phyloP scores from a whole-genome alignment of 2,797 vertebrate genomes.

The Ctenopoma multispine region DNA sequence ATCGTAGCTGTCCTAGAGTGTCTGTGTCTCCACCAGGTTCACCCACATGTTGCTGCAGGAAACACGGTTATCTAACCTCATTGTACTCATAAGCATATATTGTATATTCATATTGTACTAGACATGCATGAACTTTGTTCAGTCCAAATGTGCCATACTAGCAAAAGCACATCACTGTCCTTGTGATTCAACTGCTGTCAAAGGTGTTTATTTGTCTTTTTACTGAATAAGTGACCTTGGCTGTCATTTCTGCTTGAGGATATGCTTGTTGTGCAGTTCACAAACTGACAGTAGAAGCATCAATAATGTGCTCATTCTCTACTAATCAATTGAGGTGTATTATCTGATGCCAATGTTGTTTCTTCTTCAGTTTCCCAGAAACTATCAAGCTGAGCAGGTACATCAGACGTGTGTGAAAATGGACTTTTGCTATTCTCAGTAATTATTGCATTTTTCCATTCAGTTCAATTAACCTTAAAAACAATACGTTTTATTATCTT shows the following conservation, averaged over 20 bases:
- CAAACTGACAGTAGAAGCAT: constrained; percentile 46
- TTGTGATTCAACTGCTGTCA: neutral
- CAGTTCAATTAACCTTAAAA: constrained; percentile 1
- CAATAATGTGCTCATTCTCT: constrained; percentile 50
- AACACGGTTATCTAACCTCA: too few relatives aligned
- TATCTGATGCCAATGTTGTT: constrained; percentile 44
- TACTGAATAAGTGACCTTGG: constrained; percentile 19
- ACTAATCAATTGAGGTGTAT: constrained; percentile 41
- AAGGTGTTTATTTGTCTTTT: neutral
- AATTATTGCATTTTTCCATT: constrained; percentile 4
- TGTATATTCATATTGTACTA: too few relatives aligned
- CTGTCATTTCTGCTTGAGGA: constrained; percentile 10
- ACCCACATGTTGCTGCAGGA: too few relatives aligned
- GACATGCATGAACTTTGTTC: too few relatives aligned
- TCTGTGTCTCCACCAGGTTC: too few relatives aligned
- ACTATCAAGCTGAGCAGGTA: constrained; percentile 30
- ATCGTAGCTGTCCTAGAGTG: too few relatives aligned
- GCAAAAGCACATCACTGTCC: too few relatives aligned
- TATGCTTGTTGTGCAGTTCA: constrained; percentile 50
- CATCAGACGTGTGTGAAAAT: constrained; percentile 1
- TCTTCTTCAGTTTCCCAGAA: constrained; percentile 36
- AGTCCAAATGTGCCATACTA: too few relatives aligned
- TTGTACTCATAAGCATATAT: too few relatives aligned
- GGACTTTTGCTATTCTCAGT: neutral
- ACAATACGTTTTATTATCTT: neutral